Evolutionary conservation across 2,888 invertebrate genomes (phyloP), one percentile per base, ranked within the genome.

Genomic region (Pherbina coryleti): DNA sequence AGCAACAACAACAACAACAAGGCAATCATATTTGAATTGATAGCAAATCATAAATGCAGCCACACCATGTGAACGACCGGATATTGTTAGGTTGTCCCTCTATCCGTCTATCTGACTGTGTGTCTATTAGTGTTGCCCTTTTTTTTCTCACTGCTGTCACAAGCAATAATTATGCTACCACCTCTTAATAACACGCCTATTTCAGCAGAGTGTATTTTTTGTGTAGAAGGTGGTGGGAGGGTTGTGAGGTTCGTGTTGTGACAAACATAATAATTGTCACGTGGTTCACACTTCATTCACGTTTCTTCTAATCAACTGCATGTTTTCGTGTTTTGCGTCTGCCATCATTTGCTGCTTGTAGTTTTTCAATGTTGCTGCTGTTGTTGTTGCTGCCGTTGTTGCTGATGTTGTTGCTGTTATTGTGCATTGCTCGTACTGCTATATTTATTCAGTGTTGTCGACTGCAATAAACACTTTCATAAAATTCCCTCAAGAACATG

Each of bases 401-500:
- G 5, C n/a, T 72, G 53, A 2, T 55, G 51, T 28, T 55, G 31
- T 57, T 71, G 51, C 53, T 28, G 8, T 17, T 57, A 9, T 14
- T 55, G 5, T n/a, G 28, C 37, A 70, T 74, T 11, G 11, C 37
- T 37, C 1, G 37, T 37, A 37, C 44, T 55, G 2, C 22, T n/a
- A 5, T 55, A 55, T 55, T 55, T 55, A 55, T 55, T 71, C 53
- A 51, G 49, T 25, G 53, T 49, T 53, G 55, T 28, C 64, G 73
- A 62, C 44, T 49, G 49, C 31, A 49, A 74, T 74, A 74, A 74
- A 74, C 75, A 53, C 79, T 80, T 81, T 81, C 78, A 70, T 66
- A 74, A 82, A 82, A 75, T 78, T 80, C 78, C 79, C 80, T 70
- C 71, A 78, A 67, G 72, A 79, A 76, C 75, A 74, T 73, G 57